phyloP scores from a whole-genome alignment of 2,888 invertebrate species.

The Plagodis pulveraria region DNA sequence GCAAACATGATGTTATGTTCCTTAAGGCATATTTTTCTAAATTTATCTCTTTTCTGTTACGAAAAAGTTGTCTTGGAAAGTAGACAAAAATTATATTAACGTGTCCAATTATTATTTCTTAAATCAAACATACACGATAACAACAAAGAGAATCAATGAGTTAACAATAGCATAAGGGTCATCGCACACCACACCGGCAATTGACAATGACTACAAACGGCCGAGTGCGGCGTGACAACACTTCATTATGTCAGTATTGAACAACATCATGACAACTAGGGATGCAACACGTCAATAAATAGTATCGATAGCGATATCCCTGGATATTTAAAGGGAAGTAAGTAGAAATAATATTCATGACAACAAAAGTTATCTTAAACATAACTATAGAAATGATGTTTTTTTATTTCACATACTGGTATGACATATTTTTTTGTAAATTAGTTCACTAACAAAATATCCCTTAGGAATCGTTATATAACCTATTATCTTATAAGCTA shows the following conservation, averaged over 20 bases:
- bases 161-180: constrained; percentile 36
- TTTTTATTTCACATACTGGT: no score
- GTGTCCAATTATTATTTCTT: constrained; percentile 10
- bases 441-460: no score
- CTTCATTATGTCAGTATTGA: constrained; percentile 78
- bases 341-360: no score
- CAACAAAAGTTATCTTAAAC: no score
- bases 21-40: background rate
- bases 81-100: no score
- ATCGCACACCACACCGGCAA: constrained; percentile 46
- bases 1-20: no score
- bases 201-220: constrained; percentile 50
- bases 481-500: no score
- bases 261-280: constrained; percentile 53
- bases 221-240: constrained; percentile 72
- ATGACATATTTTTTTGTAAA: no score
- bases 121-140: constrained; percentile 24
- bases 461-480: no score
- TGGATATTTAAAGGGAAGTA: no score
- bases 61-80: no score
- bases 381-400: no score
- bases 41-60: background rate
- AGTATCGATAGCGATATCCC: background rate
- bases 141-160: constrained; percentile 44
- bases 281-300: constrained; percentile 38